phyloP scores from a whole-genome alignment of 2,113 vertebrate species.

The Corvus hawaiiensis region DNA sequence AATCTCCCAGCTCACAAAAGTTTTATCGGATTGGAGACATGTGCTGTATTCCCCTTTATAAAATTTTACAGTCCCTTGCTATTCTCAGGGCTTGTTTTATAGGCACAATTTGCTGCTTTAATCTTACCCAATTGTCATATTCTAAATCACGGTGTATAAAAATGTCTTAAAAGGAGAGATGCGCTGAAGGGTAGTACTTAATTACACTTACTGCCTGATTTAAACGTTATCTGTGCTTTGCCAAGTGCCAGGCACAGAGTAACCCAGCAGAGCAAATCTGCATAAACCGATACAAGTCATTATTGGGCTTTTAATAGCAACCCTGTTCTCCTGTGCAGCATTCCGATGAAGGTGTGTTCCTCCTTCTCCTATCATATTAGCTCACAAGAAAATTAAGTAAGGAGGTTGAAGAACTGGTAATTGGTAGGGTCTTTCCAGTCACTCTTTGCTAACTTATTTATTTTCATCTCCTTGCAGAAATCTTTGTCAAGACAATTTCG shows the following conservation, averaged over 20 bases:
- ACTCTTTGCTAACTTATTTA: neutral
- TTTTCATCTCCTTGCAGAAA: neutral
- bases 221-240: constrained; percentile 69
- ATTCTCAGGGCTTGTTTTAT: constrained; percentile 76
- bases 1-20: constrained; percentile 74
- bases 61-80: constrained; percentile 75
- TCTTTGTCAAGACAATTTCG: neutral
- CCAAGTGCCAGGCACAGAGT: constrained; percentile 50
- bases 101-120: constrained; percentile 78
- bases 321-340: neutral
- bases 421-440: neutral
- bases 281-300: constrained; percentile 68
- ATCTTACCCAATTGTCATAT: constrained; percentile 77
- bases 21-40: constrained; percentile 72
- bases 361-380: neutral
- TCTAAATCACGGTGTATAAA: constrained; percentile 77
- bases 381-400: constrained; percentile 14
- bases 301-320: constrained; percentile 57
- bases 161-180: constrained; percentile 72
- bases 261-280: constrained; percentile 65
- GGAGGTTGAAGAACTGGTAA: neutral
- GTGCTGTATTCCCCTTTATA: constrained; percentile 73
- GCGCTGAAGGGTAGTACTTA: constrained; percentile 73
- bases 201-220: constrained; percentile 78
- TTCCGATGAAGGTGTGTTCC: constrained; percentile 6